Evolutionary conservation across 30 jellyfish, hydroid and myxozoan species (phyloP), one percentile per base, ranked within the genome.

Genomic region (Chironex yamaguchii): DNA sequence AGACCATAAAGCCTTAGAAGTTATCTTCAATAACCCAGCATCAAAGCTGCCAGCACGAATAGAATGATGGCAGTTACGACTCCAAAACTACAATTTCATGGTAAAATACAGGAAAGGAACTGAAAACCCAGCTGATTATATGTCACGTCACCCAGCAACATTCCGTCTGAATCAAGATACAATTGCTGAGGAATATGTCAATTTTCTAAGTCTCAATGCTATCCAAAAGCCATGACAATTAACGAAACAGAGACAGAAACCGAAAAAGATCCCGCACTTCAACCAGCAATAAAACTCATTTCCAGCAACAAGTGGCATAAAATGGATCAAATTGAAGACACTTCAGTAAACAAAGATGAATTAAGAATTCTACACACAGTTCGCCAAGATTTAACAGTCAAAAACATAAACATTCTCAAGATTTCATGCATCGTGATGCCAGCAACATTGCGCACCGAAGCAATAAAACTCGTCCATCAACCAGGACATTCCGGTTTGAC

Each of bases 61-160:
- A 54, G 71, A 54, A 20, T n/a, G 21, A n/a, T n/a, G 73, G 83
- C 72, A 33, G 36, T 6, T 69, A 6, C 72, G 11, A 29, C 48
- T 29, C 23, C 83, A 28, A 28, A 29, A 69, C 36, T 33, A 28
- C 71, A 28, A 67, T 34, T 69, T 69, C 26, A 69, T 34, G 3
- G 72, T 54, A 20, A 54, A 54, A 32, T 54, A 3, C 71, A 54
- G 25, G 23, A 54, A 54, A n/a, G 71, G 71, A 33, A 12, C 71
- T 2, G 72, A 28, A 12, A 33, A 69, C 26, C 71, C 83, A 4
- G 34, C 71, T 3, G 71, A 4, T 29, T 69, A 33, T 34, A 28
- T 33, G 83, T 69, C 83, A 33, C 27, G 83, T 33, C 83, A 69
- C 27, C 83, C 83, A 69, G 83, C 83, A 32, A 32, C 83, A 69